phyloP scores from a whole-genome alignment of 1,140 invertebrate genomes.

The Zaprionus kolodkinae region DNA sequence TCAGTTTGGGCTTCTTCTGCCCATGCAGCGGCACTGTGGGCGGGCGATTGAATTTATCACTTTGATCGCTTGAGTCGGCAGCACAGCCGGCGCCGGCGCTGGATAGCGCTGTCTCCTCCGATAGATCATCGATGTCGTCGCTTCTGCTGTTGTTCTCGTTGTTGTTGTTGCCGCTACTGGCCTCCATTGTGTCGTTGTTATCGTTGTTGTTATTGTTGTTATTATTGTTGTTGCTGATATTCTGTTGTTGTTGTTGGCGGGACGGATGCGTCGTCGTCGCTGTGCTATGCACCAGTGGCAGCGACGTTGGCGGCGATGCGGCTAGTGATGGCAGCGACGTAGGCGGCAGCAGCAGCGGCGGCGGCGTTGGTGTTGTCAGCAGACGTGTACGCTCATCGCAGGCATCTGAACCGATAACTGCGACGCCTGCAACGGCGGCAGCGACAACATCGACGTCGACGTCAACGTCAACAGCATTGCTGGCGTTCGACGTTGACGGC shows the following conservation, averaged over 20 bases:
- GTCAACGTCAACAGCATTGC: not conserved
- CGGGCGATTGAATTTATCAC: conserved; percentile 73
- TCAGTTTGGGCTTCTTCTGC: conserved; percentile 76
- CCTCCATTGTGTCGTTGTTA: conserved; percentile 47
- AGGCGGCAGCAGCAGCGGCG: conserved; percentile 12
- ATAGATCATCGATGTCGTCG: conserved; percentile 46
- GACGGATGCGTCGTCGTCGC: conserved; percentile 54
- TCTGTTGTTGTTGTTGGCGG: conserved; percentile 45
- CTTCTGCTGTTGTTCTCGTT: conserved; percentile 54
- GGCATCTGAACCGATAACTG: conserved; percentile 26
- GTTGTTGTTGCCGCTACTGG: conserved; percentile 40
- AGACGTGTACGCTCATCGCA: conserved; percentile 71
- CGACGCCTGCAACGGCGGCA: conserved; percentile 25
- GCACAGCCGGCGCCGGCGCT: conserved; percentile 40
- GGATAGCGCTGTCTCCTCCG: conserved; percentile 46
- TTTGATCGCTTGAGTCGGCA: conserved; percentile 71
- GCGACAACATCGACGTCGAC: conserved; percentile 26
- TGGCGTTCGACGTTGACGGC: conserved; percentile 28
- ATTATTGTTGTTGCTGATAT: conserved; percentile 45
- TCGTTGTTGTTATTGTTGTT: conserved; percentile 55
- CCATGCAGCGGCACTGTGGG: conserved; percentile 25
- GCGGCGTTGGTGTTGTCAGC: conserved; percentile 28
- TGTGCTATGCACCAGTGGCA: conserved; percentile 61
- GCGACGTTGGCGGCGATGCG: conserved; percentile 59
- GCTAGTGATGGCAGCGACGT: conserved; percentile 3